phyloP scores from a whole-genome alignment of 2,888 invertebrate genomes.

The Tinea pellionella region DNA sequence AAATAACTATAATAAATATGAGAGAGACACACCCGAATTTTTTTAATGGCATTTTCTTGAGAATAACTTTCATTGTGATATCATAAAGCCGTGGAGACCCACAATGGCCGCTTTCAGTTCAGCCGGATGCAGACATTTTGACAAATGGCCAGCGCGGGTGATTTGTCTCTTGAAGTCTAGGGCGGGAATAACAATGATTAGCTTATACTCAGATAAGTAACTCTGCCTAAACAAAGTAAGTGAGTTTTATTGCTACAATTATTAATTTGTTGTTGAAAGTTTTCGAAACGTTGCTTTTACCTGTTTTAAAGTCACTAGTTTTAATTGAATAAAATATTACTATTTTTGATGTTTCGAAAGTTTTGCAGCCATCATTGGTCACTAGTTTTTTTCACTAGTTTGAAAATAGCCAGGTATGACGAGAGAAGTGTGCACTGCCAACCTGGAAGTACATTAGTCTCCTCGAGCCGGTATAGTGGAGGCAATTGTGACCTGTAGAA shows the following conservation, averaged over 20 bases:
- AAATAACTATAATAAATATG: not conserved
- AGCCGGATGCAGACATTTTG: slow-evolving; percentile 67
- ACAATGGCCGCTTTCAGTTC: slow-evolving; percentile 56
- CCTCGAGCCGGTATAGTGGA: not conserved
- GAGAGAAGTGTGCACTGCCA: no score
- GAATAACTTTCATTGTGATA: slow-evolving; percentile 12
- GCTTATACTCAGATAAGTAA: not conserved
- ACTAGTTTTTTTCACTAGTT: no score
- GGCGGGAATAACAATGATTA: slow-evolving; percentile 50
- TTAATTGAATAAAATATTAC: no score
- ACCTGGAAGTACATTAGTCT: no score
- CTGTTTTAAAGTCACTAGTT: no score
- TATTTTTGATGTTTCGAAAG: no score
- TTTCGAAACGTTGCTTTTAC: no score
- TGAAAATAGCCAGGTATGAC: no score
- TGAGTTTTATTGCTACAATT: no score
- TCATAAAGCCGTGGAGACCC: slow-evolving; percentile 15
- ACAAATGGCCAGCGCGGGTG: slow-evolving; percentile 63
- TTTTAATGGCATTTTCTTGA: slow-evolving; percentile 13
- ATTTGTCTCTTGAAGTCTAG: slow-evolving; percentile 56
- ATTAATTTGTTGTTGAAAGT: no score
- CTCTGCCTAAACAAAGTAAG: no score
- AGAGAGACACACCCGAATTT: slow-evolving; percentile 9
- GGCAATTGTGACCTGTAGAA: not conserved
- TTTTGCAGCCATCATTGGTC: no score